Percentiles rank a stretch among this genome's conserved stretches.
These are phyloP conservation scores for Sceloporus undulatus DNA, from an alignment of 2,113 vertebrate genomes.

Conservation along the genomic window DNA sequence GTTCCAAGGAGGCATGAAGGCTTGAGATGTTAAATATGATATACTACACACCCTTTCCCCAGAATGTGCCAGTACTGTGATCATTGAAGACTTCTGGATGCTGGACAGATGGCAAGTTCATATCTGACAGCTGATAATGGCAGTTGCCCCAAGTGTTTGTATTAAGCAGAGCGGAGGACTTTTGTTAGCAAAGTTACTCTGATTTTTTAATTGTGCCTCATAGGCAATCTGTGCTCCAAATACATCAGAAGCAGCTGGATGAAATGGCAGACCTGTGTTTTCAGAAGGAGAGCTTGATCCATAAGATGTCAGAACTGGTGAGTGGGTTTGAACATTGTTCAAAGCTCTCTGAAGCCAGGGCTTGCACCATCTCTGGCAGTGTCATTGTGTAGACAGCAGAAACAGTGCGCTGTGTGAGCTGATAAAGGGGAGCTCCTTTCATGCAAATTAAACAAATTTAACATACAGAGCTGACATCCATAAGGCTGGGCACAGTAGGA, in stretches of 20 bases:
- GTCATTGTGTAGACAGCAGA: not conserved
- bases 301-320: conserved; percentile 80
- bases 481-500: not conserved
- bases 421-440: not conserved
- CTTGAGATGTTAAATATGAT: not conserved
- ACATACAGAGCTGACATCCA: not conserved
- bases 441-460: not conserved
- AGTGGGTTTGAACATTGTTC: conserved; percentile 54
- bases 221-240: conserved; percentile 82
- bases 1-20: no score
- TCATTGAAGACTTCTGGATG: not conserved
- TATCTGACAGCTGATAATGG: not conserved
- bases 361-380: not conserved
- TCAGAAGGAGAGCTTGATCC: conserved; percentile 83
- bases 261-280: conserved; percentile 84
- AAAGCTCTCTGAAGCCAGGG: not conserved
- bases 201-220: not conserved
- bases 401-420: not conserved
- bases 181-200: not conserved
- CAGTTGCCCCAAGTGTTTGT: not conserved
- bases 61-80: not conserved
- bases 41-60: not conserved
- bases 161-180: not conserved
- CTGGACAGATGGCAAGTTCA: not conserved
- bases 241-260: conserved; percentile 84